phyloP scores from a whole-genome alignment of 2,797 vertebrate genomes.

The Sebastolobus alascanus region DNA sequence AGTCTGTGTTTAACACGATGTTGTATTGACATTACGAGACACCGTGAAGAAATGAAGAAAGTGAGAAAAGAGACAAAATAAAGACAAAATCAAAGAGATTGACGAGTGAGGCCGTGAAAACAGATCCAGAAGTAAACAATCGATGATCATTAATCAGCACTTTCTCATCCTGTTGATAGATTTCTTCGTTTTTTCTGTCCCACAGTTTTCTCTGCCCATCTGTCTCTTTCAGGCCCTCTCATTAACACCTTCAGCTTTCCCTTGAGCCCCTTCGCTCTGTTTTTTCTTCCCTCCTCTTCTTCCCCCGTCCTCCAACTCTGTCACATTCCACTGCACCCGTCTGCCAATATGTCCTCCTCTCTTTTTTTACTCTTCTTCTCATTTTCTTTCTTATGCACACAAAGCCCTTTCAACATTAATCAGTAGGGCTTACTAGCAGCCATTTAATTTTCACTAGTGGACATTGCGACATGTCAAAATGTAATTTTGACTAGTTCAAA shows the following conservation, averaged over 20 bases:
- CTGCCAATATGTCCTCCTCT: constrained; percentile 12
- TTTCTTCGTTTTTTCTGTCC: constrained; percentile 22
- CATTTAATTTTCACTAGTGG: neutral
- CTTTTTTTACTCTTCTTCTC: neutral
- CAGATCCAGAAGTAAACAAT: constrained; percentile 33
- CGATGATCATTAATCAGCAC: constrained; percentile 54
- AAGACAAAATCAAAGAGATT: constrained; percentile 27
- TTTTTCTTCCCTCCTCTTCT: constrained; percentile 24
- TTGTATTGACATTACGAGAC: constrained; percentile 35
- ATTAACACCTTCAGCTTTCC: constrained; percentile 50
- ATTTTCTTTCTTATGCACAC: constrained; percentile 9
- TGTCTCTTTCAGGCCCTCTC: constrained; percentile 31
- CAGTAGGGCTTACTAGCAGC: neutral
- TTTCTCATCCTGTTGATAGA: constrained; percentile 32
- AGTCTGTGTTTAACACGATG: constrained; percentile 25
- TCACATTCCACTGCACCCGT: constrained; percentile 52
- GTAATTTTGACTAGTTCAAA: neutral
- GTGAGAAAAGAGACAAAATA: neutral
- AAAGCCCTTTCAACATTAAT: neutral
- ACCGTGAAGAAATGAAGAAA: neutral
- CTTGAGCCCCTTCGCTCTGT: constrained; percentile 25
- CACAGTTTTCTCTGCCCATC: constrained; percentile 19
- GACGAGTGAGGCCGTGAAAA: constrained; percentile 23
- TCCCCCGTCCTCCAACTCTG: constrained; percentile 14
- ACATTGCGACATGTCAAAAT: neutral